Evolutionary conservation across 2,888 invertebrate species (phyloP).

Genomic region (Gastrophysa polygoni): DNA sequence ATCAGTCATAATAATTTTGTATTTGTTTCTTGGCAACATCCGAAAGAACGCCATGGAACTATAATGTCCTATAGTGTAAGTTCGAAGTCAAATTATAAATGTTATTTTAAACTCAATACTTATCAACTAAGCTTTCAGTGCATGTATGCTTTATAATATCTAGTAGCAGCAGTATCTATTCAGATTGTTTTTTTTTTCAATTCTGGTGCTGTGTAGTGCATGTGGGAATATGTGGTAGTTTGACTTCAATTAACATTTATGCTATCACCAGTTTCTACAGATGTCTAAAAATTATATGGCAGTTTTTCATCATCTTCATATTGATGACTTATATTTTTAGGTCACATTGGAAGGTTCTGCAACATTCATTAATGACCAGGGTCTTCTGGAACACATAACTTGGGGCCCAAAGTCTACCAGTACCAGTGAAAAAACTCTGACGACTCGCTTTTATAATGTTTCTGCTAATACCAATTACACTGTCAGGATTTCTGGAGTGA

Average conservation of each 20-base stretch:
- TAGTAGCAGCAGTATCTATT: no score
- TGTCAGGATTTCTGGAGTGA: constrained; percentile 77
- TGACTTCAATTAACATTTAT: no score
- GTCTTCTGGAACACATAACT: constrained; percentile 60
- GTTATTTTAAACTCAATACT: no score
- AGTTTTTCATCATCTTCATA: neutral
- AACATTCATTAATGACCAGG: constrained; percentile 62
- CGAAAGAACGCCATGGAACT: constrained; percentile 76
- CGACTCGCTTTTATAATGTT: constrained; percentile 69
- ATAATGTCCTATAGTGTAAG: constrained; percentile 76
- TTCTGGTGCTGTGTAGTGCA: no score
- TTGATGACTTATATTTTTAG: constrained; percentile 38
- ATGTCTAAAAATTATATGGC: no score
- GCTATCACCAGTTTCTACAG: no score
- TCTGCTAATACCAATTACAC: constrained; percentile 86
- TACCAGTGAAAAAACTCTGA: constrained; percentile 61
- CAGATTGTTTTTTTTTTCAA: no score
- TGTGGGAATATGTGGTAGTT: no score
- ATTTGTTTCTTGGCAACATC: constrained; percentile 75
- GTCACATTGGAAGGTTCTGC: constrained; percentile 63
- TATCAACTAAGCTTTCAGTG: no score
- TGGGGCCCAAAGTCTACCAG: constrained; percentile 67
- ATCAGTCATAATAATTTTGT: constrained; percentile 67
- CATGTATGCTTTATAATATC: no score
- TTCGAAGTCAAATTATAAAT: constrained; percentile 12